Conservation (phyloP, 53 echinoderm and acorn worm species). For the Zoroaster sp. region DNA sequence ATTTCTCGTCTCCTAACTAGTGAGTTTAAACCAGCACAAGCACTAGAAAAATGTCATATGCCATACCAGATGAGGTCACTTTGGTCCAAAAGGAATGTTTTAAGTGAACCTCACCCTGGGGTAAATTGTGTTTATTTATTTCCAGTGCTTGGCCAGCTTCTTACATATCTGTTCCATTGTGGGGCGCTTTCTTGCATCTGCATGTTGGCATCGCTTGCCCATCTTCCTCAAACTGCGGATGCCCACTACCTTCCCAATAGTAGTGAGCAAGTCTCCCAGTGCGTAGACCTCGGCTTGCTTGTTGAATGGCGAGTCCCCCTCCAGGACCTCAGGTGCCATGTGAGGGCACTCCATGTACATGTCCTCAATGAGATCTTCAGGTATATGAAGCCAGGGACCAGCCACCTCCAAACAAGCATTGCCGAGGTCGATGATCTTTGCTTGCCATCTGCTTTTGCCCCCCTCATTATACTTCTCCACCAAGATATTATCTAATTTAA, state of each 20-base stretch:
- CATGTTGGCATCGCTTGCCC: neutral
- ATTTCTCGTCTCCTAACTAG: too few species aligned
- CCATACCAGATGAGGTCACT: too few species aligned
- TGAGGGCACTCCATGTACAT: neutral
- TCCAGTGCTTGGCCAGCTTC: neutral
- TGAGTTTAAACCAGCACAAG: too few species aligned
- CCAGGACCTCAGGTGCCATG: neutral
- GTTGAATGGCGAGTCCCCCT: neutral
- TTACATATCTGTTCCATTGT: conserved; percentile 5
- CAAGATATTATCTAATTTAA: neutral
- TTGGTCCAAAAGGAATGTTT: too few species aligned
- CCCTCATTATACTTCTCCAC: neutral
- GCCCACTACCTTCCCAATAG: neutral
- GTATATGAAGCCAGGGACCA: neutral
- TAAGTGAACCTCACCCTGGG: too few species aligned
- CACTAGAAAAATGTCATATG: too few species aligned
- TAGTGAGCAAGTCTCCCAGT: neutral
- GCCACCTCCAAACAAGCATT: neutral
- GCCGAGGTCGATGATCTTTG: conserved; percentile 3
- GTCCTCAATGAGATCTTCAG: neutral
- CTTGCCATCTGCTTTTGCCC: neutral
- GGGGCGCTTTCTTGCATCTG: neutral
- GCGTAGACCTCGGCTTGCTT: neutral
- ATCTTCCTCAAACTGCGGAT: neutral
- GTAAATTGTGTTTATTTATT: too few species aligned